A percentile compares a stretch with the other conserved stretches of the same genome.
Conservation (phyloP, 2,888 invertebrate genomes). For the Barypeithes pellucidus region DNA sequence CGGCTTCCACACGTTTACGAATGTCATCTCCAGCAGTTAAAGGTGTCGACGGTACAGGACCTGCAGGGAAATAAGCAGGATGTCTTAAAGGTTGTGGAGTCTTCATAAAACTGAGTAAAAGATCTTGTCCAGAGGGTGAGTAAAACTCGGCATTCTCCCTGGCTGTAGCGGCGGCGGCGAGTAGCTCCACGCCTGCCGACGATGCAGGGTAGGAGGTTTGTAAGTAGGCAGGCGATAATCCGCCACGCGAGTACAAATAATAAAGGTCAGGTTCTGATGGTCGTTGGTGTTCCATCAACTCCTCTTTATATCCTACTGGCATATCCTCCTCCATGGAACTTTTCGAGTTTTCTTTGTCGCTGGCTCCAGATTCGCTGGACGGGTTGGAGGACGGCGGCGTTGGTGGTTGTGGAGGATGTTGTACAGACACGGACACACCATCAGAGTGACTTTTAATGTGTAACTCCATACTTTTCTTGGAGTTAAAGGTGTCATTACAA, state of each 20-base stretch:
- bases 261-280: constrained; percentile 59
- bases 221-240: constrained; percentile 59
- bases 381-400: constrained; percentile 67
- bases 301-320: no score
- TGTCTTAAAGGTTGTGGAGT: constrained; percentile 43
- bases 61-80: constrained; percentile 64
- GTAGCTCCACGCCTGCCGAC: constrained; percentile 67
- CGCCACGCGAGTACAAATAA: constrained; percentile 63
- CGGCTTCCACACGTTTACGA: constrained; percentile 77
- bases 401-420: constrained; percentile 72
- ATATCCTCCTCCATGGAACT: constrained; percentile 45
- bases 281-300: constrained; percentile 53
- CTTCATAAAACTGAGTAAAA: constrained; percentile 66
- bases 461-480: constrained; percentile 92
- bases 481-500: constrained; percentile 92
- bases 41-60: constrained; percentile 64
- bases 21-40: constrained; percentile 73
- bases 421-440: constrained; percentile 65
- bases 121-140: constrained; percentile 58
- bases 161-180: constrained; percentile 70
- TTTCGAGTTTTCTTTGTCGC: constrained; percentile 73
- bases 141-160: constrained; percentile 67
- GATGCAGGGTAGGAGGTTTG: constrained; percentile 58
- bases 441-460: constrained; percentile 88
- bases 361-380: constrained; percentile 61